Evolutionary conservation across 2,113 vertebrate species (phyloP), one percentile per base, ranked within the genome.

Genomic region (Edolisoma coerulescens): DNA sequence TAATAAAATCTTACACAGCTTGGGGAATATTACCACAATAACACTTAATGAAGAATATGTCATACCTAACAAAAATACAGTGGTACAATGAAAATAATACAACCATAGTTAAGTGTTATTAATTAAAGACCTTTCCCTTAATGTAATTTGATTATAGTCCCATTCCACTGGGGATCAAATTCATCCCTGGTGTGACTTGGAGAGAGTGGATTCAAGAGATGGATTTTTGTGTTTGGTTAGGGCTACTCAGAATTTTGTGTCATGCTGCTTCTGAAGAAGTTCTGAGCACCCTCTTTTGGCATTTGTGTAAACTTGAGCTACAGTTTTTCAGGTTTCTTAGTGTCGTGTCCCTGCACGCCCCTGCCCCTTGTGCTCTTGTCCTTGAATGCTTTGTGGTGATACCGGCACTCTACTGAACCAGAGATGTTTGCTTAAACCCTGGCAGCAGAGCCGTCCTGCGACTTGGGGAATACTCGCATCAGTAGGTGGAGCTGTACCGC

Each of bases 1-100:
- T 95, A 94, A 93, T 94, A 83, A 92, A 92, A 84, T 93, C 79
- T 96, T 61, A 75, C n/a, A 76, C 28, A 77, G 39, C 4, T 59
- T 73, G 64, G 67, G 70, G 52, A 93, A 63, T 87, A 83, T 90
- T 93, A 57, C 50, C 19, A 24, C 65, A 71, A 60, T 81, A 84
- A 93, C 28, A 63, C 27, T 42, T 68, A 65, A 80, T 74, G 75
- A 92, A 94, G 52, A 91, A 20, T 75, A 88, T 96, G 33, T 61
- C 23, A 47, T 81, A 83, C 47, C 41, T 94, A 75, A 95, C 77
- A 93, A 78, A 83, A 89, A 93, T 73, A 77, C 42, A 44, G 56
- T 57, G 67, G 54, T 57, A 74, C 8, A 79, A 75, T 87, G 65
- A 78, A 90, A 91, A 90, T 44, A 94, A 53, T 44, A 21, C 76